A percentile compares a stretch with the other conserved stretches of the same genome.
These are phyloP conservation scores for Cephalopterus ornatus DNA, from an alignment of 2,113 vertebrate genomes.

Conservation along the genomic window DNA sequence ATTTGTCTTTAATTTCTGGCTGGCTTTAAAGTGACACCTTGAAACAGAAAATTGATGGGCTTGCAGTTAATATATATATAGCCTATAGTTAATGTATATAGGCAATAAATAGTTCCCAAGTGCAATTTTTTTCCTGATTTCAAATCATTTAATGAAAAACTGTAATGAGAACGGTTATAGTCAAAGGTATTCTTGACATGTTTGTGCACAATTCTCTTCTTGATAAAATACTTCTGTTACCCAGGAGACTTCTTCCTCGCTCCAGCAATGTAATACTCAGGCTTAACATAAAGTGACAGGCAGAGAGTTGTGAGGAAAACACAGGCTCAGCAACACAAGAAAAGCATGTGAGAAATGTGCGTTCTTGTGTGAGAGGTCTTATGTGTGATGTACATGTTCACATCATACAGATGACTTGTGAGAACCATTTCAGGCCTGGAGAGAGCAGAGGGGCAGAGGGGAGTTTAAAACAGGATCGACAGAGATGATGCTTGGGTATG, in stretches of 20 bases:
- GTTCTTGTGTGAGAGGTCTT: not conserved
- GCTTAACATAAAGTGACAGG: not conserved
- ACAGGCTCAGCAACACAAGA: not conserved
- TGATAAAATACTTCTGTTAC: not conserved
- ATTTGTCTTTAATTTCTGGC: not conserved
- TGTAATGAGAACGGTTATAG: not conserved
- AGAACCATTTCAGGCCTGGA: not conserved
- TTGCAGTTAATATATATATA: conserved; percentile 15
- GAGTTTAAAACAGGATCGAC: not conserved
- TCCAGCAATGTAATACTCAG: not conserved
- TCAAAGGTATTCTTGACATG: not conserved
- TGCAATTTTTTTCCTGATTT: not conserved
- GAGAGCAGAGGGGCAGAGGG: not conserved
- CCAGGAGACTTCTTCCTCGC: not conserved
- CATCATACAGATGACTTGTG: not conserved
- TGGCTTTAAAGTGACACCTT: not conserved
- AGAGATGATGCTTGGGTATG: not conserved
- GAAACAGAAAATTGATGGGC: not conserved
- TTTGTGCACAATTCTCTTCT: not conserved
- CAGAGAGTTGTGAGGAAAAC: not conserved
- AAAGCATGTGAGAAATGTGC: not conserved
- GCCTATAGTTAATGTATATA: not conserved
- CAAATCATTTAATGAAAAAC: not conserved
- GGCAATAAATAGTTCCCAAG: not conserved
- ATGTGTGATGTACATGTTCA: not conserved